Base-by-base conservation (phyloP, 2,888 invertebrate genomes). In the Hymenopus coronatus region DNA sequence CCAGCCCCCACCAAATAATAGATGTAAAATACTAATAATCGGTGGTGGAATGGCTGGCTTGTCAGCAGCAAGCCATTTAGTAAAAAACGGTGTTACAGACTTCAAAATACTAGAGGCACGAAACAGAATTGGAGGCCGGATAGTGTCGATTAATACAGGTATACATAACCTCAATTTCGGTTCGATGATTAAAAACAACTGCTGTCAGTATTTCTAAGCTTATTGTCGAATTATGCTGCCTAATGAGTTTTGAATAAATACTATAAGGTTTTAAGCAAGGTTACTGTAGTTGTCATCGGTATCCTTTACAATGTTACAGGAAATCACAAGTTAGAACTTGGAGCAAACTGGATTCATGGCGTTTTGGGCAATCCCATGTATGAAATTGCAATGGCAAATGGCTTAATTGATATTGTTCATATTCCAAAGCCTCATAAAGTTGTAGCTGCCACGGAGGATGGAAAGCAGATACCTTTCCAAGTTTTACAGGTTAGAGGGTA, bases 341-440 rank as follows among this genome's bases (percentile, higher is more conserved):
- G 98, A 89, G 98, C 98, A 54, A 98, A 98, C 93, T 98, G 98
- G 97, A 97, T 98, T 91, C 98, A 98, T 92, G 98, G 98, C 82
- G 97, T 98, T 87, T 94, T 97, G 83, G 97, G 97, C 30, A 98
- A 98, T 94, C 97, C 97, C 0, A 97, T 98, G 92, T 98, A 97
- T 92, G 97, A 97, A 93, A 94, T 98, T 90, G 98, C 98, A 0
- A 96, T 97, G 94, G 96, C 97, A 27, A 95, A 97, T 92, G 96
- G 96, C 91, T 95, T 98, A 91, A 96, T 98, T 91, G 97, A 97
- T 93, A 97, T 97, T 91, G 96, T 97, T 92, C 97, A 97, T 93
- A 94, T 96, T 93, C 97, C 98, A 89, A 97, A 97, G 94, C 96
- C 97, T 89, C 98, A 98, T 93, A 97, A 97, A 94, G 97, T 98